Conservation (phyloP, 2,888 invertebrate genomes). For the Euzophera pinguis region DNA sequence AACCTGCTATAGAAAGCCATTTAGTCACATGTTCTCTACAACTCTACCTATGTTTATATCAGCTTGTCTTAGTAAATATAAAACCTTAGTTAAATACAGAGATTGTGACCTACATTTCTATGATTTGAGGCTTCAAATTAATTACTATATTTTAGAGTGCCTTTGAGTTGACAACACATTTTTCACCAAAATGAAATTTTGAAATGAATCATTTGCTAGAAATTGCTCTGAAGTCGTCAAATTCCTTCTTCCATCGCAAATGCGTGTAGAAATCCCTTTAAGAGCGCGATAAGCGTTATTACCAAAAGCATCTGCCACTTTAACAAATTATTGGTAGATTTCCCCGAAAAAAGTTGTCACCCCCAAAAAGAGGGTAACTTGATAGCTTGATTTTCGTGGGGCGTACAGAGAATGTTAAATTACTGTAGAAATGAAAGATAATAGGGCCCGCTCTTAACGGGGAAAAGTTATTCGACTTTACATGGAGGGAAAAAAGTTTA, state of each 20-base stretch:
- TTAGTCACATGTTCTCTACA: too few relatives aligned
- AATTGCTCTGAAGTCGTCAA: slow-evolving; percentile 13
- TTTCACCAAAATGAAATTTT: too few relatives aligned
- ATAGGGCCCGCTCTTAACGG: slow-evolving; percentile 67
- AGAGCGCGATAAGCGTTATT: slow-evolving; percentile 71
- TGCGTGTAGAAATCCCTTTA: slow-evolving; percentile 52
- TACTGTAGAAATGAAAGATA: slow-evolving; percentile 78
- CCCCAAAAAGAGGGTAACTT: slow-evolving; percentile 63
- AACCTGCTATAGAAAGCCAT: too few relatives aligned
- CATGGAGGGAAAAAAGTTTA: slow-evolving; percentile 59
- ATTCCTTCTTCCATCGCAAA: slow-evolving; percentile 28
- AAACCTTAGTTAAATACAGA: too few relatives aligned
- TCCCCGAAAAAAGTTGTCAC: slow-evolving; percentile 71
- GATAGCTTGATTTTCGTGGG: slow-evolving; percentile 73
- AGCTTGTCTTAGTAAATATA: too few relatives aligned
- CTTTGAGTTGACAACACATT: too few relatives aligned
- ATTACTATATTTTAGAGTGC: too few relatives aligned
- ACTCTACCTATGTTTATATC: too few relatives aligned
- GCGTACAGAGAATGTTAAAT: slow-evolving; percentile 75
- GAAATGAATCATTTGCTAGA: too few relatives aligned
- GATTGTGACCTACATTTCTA: too few relatives aligned
- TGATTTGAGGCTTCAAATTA: too few relatives aligned
- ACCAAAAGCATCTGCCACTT: slow-evolving; percentile 76
- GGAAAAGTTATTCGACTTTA: slow-evolving; percentile 56
- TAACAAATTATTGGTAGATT: slow-evolving; percentile 77